Base-by-base conservation (phyloP, 1,140 invertebrate genomes). In the Apis cerana region DNA sequence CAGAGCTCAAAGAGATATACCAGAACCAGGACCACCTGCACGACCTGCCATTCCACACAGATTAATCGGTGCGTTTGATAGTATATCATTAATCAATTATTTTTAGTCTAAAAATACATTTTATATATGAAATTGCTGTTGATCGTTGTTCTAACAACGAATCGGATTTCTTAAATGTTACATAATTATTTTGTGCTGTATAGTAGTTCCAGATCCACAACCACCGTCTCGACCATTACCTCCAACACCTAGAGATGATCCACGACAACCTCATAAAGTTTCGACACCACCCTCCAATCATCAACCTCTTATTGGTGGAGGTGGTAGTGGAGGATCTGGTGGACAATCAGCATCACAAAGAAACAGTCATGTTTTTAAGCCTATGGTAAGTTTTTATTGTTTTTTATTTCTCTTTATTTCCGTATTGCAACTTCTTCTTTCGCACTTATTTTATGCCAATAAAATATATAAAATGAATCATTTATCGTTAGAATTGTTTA, bases 11-110 rank as follows among this genome's bases (percentile, higher is more conserved):
- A 89, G 92, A 79, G 95, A 95, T 92, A 96, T 96, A 84, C 95
- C 96, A 92, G 97, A 98, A 91, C 97, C 97, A 64, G 97, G 97
- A 74, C 97, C 97, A 84, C 97, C 97, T 61, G 96, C 97, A 71
- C 95, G 97, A 91, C 97, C 97, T 71, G 96, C 97, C 70, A 96
- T 98, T 92, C 97, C 97, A 87, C 97, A 98, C 93, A 96, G 97
- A 94, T 95, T 98, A 89, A 98, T 97, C 91, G 97, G 97, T 94
- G 82, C 82, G 65, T 78, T 82, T 56, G 67, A 82, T 61, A 76
- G 23, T 62, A 9, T 54, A 67, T 43, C 23, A 11, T 0, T 59
- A 65, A 68, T 1, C 33, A 75, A 7, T 27, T 43, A 1, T 4
- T 10, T 19, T 59, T 11, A 27, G 9, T 9, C 5, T 7, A 5